Base-by-base conservation (phyloP, 2,888 invertebrate genomes). In the Phortica magna region DNA sequence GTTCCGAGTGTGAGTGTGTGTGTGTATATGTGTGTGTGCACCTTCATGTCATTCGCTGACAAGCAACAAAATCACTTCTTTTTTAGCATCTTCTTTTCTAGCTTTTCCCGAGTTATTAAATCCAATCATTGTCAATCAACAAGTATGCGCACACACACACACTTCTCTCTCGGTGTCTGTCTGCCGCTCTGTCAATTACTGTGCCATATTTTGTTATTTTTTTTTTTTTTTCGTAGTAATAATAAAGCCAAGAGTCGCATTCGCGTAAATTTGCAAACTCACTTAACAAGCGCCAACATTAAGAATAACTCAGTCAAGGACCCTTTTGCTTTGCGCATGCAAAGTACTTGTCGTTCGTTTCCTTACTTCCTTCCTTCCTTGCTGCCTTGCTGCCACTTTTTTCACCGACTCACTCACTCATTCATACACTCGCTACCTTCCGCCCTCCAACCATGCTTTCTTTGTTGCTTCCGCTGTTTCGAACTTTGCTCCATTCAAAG, bases 181-280 rank as follows among this genome's bases (percentile, higher is more conserved):
- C 17, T 22, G 19, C 61, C 22, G 22, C 48, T 48, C 48, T 70
- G 68, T 70, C 53, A 53, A 70, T 70, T 70, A 70, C 68, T 19
- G 19, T 70, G 68, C 53, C 68, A 70, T 70, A 70, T 22, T 70
- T 70, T 41, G 1, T 19, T 19, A 19, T n/a, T 31, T 1, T 31
- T 31, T 31, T 31, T 3, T 31, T 31, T 31, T 31, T 31, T 31
- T 31, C 31, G 31, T 31, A 2, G 2, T 31, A 31, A 48, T 70
- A 70, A 70, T 70, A 70, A 70, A 70, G 48, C 68, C 48, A 70
- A 22, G 68, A 70, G 48, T 70, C 68, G 68, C 68, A 19, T 70
- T 70, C 68, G 68, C 68, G 43, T 70, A 48, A 48, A 48, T 70
- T 70, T 70, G 48, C 48, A 70, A 70, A 70, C 68, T 48, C 68